These are phyloP conservation scores for Dasyornis broadbenti DNA, from an alignment of 2,113 vertebrate genomes.

Conservation along the genomic window DNA sequence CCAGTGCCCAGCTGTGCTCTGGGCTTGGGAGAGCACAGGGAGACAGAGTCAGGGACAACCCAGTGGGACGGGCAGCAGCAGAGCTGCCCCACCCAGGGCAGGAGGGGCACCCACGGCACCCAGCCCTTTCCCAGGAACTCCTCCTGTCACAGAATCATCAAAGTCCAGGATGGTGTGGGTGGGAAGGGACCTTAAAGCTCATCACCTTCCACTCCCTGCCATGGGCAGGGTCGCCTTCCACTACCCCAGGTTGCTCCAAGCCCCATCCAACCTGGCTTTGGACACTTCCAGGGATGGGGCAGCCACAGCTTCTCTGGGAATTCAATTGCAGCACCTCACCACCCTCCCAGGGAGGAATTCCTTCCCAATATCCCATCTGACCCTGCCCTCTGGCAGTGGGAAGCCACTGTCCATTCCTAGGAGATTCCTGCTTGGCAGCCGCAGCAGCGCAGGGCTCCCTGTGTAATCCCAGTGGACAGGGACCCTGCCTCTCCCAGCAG, in stretches of 20 bases:
- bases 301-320: not conserved
- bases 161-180: not conserved
- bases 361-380: not conserved
- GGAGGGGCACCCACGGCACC: not conserved
- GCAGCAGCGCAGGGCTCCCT: accelerated
- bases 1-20: accelerated
- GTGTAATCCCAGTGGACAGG: not conserved
- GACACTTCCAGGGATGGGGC: not conserved
- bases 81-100: not conserved
- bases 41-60: accelerated
- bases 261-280: accelerated
- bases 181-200: not conserved
- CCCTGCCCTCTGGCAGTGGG: not conserved
- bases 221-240: not conserved
- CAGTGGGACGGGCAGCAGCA: accelerated
- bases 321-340: not conserved
- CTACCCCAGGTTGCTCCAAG: accelerated
- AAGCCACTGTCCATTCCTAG: not conserved
- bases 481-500: not conserved
- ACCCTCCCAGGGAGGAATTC: not conserved
- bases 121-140: not conserved
- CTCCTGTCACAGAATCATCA: not conserved
- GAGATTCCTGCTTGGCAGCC: not conserved
- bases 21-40: not conserved
- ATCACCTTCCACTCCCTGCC: not conserved